These are phyloP conservation scores for Drosophila pseudoananassae DNA, from an alignment of 1,140 invertebrate genomes.

Conservation along the genomic window DNA sequence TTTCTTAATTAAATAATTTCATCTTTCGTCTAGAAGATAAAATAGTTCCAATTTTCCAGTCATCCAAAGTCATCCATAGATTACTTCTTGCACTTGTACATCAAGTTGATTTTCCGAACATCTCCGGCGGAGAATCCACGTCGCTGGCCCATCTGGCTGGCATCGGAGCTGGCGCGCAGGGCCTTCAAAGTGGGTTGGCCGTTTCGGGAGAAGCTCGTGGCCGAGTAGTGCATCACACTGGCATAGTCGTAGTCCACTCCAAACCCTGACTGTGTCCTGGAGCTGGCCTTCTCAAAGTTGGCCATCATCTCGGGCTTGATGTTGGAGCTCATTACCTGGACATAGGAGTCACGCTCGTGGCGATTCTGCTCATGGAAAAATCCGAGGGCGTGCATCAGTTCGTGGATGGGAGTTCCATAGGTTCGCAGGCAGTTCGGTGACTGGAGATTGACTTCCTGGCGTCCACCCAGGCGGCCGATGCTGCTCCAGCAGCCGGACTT, in stretches of 20 bases:
- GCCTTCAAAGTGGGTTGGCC: constrained; percentile 88
- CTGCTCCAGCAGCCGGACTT: constrained; percentile 92
- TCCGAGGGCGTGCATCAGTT: constrained; percentile 93
- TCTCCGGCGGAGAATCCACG: constrained; percentile 89
- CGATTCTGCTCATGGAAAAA: constrained; percentile 95
- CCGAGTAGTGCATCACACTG: constrained; percentile 93
- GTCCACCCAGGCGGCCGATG: constrained; percentile 88
- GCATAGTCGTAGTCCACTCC: constrained; percentile 91
- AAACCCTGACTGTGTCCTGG: constrained; percentile 85
- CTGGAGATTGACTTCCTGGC: constrained; percentile 79
- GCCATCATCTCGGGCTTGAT: constrained; percentile 88
- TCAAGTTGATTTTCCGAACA: constrained; percentile 89
- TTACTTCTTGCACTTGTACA: constrained; percentile 88
- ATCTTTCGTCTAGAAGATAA: too few species aligned
- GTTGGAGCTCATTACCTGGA: constrained; percentile 89
- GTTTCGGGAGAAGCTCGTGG: constrained; percentile 89
- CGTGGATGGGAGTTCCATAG: constrained; percentile 91
- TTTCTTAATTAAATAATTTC: too few species aligned
- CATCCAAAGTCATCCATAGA: too few species aligned
- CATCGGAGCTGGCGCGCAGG: constrained; percentile 67
- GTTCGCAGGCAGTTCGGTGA: constrained; percentile 89
- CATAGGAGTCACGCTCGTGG: constrained; percentile 90
- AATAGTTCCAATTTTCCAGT: neutral
- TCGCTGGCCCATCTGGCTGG: constrained; percentile 87
- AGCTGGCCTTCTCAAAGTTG: constrained; percentile 89